Conservation (phyloP, 2,888 invertebrate genomes). For the Dynastes grantii region DNA sequence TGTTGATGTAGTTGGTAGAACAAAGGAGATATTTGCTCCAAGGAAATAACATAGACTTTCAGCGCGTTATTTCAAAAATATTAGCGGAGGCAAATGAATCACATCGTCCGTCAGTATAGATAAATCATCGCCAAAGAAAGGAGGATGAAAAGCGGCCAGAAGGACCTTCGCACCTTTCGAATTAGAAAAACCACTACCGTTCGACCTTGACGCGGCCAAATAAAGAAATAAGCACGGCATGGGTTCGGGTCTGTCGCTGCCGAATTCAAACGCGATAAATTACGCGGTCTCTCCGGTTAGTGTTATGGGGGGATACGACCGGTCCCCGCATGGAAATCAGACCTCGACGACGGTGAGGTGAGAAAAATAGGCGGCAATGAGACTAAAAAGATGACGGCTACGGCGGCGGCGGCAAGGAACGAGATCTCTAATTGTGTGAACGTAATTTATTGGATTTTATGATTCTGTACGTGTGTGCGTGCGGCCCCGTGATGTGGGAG, state of each 20-base stretch:
- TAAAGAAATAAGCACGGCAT: constrained; percentile 54
- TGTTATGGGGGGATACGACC: background rate
- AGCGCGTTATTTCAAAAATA: too few species aligned
- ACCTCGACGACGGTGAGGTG: background rate
- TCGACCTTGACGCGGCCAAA: constrained; percentile 41
- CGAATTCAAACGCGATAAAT: constrained; percentile 61
- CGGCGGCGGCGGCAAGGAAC: background rate
- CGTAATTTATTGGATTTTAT: constrained; percentile 34
- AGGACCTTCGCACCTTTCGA: background rate
- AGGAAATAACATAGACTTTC: too few species aligned
- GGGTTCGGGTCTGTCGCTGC: constrained; percentile 55
- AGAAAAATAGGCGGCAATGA: background rate
- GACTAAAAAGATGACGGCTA: background rate
- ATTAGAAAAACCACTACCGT: constrained; percentile 25
- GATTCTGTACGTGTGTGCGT: background rate
- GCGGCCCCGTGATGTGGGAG: constrained; percentile 21
- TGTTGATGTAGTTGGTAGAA: too few species aligned
- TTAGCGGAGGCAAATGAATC: too few species aligned
- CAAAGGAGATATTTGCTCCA: too few species aligned
- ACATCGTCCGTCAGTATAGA: background rate
- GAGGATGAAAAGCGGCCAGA: background rate
- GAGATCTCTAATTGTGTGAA: constrained; percentile 29
- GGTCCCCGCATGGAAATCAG: background rate
- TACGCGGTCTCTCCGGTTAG: constrained; percentile 32
- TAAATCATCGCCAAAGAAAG: constrained; percentile 1